Evolutionary conservation across 2,888 invertebrate species (phyloP).

Genomic region (Sinhomidia bicolor): DNA sequence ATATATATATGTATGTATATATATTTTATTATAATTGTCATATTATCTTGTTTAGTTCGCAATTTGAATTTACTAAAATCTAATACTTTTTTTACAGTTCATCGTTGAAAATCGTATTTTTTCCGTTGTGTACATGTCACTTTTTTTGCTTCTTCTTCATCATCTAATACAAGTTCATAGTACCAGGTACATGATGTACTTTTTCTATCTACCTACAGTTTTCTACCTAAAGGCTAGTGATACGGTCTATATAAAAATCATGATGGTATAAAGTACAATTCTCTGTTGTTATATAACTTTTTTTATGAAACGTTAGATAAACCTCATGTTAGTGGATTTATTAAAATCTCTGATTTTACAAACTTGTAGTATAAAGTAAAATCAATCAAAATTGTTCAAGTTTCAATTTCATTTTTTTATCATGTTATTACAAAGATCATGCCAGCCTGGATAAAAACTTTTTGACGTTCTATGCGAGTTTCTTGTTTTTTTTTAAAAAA

Average conservation of each 20-base stretch:
- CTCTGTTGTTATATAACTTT: background rate
- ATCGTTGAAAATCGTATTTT: conserved; percentile 32
- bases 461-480: background rate
- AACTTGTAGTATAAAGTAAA: too few relatives aligned
- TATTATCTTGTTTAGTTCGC: too few relatives aligned
- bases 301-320: background rate
- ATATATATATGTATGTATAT: too few relatives aligned
- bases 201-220: background rate
- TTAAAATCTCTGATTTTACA: conserved; percentile 14
- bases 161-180: background rate
- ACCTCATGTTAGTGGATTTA: background rate
- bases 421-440: background rate
- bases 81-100: too few relatives aligned
- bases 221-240: background rate
- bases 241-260: background rate
- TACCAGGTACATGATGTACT: conserved; percentile 54
- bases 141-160: background rate
- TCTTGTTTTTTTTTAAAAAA: too few relatives aligned
- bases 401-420: background rate
- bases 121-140: background rate
- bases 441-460: background rate
- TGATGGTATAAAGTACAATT: conserved; percentile 1
- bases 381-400: background rate
- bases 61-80: too few relatives aligned
- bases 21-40: too few relatives aligned